Evolutionary conservation across 2,888 invertebrate genomes (phyloP).

Genomic region (Drosophila monieri): DNA sequence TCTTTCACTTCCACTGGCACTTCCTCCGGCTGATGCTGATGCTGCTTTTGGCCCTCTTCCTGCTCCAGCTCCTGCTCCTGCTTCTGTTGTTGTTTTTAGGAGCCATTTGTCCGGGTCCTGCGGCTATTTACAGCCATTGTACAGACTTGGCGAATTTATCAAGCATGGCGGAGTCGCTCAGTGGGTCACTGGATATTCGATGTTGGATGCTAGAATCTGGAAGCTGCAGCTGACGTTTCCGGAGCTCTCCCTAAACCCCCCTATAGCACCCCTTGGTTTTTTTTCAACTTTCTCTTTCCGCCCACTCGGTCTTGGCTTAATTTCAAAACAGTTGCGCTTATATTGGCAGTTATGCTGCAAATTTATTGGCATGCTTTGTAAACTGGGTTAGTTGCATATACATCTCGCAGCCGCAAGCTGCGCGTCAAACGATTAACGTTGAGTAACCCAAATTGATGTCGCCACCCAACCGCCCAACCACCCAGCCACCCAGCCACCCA

Average conservation of each 20-base stretch:
- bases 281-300: neutral
- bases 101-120: slow-evolving; percentile 54
- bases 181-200: slow-evolving; percentile 44
- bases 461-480: slow-evolving; percentile 3
- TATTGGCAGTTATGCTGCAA: slow-evolving; percentile 51
- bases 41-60: slow-evolving; percentile 2
- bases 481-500: neutral
- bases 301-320: slow-evolving; percentile 38
- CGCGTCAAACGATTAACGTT: slow-evolving; percentile 48
- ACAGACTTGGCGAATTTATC: slow-evolving; percentile 53
- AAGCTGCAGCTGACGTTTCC: slow-evolving; percentile 44
- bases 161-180: slow-evolving; percentile 49
- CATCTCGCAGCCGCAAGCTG: slow-evolving; percentile 36
- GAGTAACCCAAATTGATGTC: slow-evolving; percentile 46
- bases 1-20: neutral
- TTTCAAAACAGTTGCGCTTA: slow-evolving; percentile 54
- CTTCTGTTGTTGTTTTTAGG: slow-evolving; percentile 47
- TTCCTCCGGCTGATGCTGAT: slow-evolving; percentile 11
- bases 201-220: slow-evolving; percentile 13
- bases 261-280: neutral
- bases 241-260: slow-evolving; percentile 7
- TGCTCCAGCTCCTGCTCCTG: slow-evolving; percentile 1
- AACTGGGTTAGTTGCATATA: slow-evolving; percentile 48
- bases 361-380: slow-evolving; percentile 48
- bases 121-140: slow-evolving; percentile 57